Percentiles rank a stretch among this genome's conserved stretches.
Conservation (phyloP, 2,797 vertebrate species). For the Oceanodroma leucorhoa region DNA sequence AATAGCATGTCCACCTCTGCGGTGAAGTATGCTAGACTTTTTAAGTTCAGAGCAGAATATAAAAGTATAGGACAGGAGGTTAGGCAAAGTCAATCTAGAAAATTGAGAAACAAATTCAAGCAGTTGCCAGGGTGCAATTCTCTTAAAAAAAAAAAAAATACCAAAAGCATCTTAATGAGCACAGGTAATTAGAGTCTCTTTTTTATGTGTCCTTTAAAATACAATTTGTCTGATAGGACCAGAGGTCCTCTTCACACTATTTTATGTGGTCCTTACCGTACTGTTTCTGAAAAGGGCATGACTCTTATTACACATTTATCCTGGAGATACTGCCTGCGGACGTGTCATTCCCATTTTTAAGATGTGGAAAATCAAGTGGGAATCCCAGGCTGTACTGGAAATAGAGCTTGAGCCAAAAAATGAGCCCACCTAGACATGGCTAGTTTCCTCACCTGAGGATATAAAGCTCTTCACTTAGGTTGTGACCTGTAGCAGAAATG, state of each 20-base stretch:
- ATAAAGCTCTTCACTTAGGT: background rate
- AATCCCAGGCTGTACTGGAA: background rate
- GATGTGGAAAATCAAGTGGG: background rate
- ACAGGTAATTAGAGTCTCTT: background rate
- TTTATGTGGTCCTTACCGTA: background rate
- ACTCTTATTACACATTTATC: background rate
- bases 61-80: background rate
- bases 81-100: background rate
- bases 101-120: background rate
- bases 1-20: background rate
- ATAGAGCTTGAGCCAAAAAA: background rate
- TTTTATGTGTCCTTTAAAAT: background rate
- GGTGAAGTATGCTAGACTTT: background rate
- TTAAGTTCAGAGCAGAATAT: background rate
- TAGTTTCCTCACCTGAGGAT: background rate
- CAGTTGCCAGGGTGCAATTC: background rate
- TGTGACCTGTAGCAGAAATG: background rate
- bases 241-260: background rate
- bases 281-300: background rate
- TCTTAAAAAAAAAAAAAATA: background rate
- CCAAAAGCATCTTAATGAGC: background rate
- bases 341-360: background rate
- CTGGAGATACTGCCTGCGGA: background rate
- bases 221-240: background rate
- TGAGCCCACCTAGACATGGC: accelerated